Evolutionary conservation across 2,113 vertebrate species (phyloP).

Genomic region (Melanerpes formicivorus): DNA sequence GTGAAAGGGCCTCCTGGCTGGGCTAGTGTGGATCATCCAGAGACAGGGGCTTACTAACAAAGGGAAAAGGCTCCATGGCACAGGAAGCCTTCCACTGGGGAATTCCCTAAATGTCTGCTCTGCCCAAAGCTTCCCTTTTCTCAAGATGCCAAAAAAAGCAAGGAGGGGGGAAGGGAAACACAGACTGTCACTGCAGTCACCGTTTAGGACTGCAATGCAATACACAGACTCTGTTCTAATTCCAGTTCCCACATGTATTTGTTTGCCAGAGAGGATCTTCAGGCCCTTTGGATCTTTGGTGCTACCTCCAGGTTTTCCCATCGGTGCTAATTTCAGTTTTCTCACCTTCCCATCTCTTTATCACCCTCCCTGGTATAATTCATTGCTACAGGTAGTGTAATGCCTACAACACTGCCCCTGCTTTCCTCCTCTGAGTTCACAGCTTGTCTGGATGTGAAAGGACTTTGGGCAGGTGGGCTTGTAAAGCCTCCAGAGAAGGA

Average conservation of each 20-base stretch:
- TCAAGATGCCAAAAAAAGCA: slow-evolving; percentile 55
- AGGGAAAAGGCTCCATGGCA: slow-evolving; percentile 23
- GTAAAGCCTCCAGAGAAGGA: too few species aligned
- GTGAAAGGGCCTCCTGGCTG: background rate
- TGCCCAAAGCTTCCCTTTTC: slow-evolving; percentile 56
- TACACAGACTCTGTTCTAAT: slow-evolving; percentile 30
- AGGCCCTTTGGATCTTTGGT: background rate
- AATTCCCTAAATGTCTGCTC: slow-evolving; percentile 57
- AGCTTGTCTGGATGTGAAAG: background rate
- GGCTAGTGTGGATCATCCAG: background rate
- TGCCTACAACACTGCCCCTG: background rate
- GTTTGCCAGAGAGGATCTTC: background rate
- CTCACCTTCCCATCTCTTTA: background rate
- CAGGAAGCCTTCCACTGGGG: slow-evolving; percentile 44
- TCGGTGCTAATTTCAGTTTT: background rate
- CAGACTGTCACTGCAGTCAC: slow-evolving; percentile 13
- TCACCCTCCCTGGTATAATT: background rate
- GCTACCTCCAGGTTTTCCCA: background rate
- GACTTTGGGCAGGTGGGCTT: background rate
- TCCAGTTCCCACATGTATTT: background rate
- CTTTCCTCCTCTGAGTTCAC: background rate
- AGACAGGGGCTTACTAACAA: slow-evolving; percentile 11
- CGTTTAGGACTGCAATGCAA: background rate
- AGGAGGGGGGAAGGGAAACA: background rate
- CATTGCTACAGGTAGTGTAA: background rate